Evolutionary conservation across 2,113 vertebrate genomes (phyloP).

Genomic region (Trogon melanurus): DNA sequence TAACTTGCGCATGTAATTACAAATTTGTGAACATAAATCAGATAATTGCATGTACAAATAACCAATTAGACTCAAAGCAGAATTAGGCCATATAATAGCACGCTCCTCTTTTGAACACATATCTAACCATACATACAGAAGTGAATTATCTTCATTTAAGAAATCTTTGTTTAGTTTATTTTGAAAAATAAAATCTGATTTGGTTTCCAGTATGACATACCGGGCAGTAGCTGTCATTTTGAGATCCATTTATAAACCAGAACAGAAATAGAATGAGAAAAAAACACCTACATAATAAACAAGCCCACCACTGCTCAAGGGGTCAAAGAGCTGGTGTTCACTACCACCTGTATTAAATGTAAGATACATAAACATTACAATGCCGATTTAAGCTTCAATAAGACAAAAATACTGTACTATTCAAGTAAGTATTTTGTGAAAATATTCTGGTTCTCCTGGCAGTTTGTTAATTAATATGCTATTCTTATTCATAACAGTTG

Average conservation of each 20-base stretch:
- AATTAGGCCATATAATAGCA: background rate
- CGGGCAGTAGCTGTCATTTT: background rate
- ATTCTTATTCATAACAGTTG: constrained; percentile 35
- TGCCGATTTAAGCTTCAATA: background rate
- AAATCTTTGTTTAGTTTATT: background rate
- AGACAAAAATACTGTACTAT: background rate
- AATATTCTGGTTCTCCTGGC: background rate
- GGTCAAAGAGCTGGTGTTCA: background rate
- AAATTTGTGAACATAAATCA: constrained; percentile 62
- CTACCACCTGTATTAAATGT: background rate
- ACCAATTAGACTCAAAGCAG: constrained; percentile 38
- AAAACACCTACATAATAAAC: background rate
- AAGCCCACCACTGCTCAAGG: background rate
- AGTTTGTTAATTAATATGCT: constrained; percentile 6
- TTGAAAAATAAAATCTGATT: background rate
- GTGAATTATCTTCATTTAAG: background rate
- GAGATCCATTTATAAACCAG: background rate
- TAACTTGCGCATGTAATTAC: constrained; percentile 47
- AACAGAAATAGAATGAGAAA: background rate
- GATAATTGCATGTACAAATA: constrained; percentile 61
- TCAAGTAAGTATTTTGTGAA: background rate
- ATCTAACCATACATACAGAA: background rate
- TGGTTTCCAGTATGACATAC: background rate
- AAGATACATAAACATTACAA: background rate
- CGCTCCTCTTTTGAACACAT: background rate